Base-by-base conservation (phyloP, 2,888 invertebrate species). In the Diarsia dahlii region DNA sequence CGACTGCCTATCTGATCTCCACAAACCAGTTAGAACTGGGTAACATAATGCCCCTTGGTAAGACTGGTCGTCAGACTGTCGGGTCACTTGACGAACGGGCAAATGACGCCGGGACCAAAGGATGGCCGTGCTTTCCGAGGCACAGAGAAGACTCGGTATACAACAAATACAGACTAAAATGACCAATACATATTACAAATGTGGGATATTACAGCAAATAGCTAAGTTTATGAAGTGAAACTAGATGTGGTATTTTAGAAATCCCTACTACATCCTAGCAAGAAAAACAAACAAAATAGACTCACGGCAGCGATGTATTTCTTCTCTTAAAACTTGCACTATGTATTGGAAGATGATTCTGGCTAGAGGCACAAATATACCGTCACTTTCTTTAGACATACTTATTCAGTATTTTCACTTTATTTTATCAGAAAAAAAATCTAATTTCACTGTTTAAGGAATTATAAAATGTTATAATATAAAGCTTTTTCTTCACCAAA, bases 351-450 rank as follows among this genome's bases (percentile, higher is more conserved):
- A 92, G 6, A 95, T 70, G 3, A 90, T 68, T 88, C 87, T 95
- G 9, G 92, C 94, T 18, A 91, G 60, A 1, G 93, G 90, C 74
- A 95, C 76, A 62, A 95, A 66, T 13, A 92, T 64, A 23, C 95
- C 93, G 28, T 91, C 94, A 88, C 93, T 95, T n/a, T 95, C 94
- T 74, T 89, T 90, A 5, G 95, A 82, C 95, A 95, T 95, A 75
- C 74, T 28, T 71, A 48, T 15, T 23, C 13, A n/a, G 12, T 9
- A 4, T 62, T 56, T 20, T 3, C 60, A 63, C 52, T 74, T 50
- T 15, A 12, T 18, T 72, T 34, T 48, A 39, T 39, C 6, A 39
- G 39, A 39, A 39, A 39, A 39, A 39, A 39, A 28, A 28, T 39
- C 5, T 39, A 39, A 39, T 39, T 39, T 4, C 39, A 39, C 39